Percentiles rank a stretch among this genome's conserved stretches.
Evolutionary conservation across 2,797 vertebrate genomes (phyloP).

Genomic region (Sebastes taczanowskii): DNA sequence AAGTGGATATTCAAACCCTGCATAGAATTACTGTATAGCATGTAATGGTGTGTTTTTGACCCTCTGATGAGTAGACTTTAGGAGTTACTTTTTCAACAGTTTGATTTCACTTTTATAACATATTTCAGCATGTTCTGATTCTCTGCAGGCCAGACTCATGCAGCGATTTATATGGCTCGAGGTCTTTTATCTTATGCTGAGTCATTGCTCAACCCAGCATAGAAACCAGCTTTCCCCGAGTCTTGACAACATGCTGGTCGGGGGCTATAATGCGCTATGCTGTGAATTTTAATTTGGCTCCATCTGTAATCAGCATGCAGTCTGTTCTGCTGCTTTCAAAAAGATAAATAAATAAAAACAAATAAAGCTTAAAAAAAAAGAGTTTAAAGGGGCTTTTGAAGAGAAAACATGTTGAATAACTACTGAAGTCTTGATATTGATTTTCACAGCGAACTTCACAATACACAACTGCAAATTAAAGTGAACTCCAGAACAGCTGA

Average conservation of each 20-base stretch:
- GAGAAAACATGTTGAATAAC: constrained; percentile 3
- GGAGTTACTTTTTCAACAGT: background rate
- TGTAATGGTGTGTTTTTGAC: background rate
- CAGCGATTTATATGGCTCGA: constrained; percentile 32
- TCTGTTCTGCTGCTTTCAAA: constrained; percentile 20
- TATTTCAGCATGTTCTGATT: background rate
- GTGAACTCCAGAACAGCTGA: background rate
- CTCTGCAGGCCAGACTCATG: constrained; percentile 11
- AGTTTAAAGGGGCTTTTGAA: background rate
- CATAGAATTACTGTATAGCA: background rate
- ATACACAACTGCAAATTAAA: background rate
- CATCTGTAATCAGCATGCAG: constrained; percentile 46
- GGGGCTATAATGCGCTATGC: constrained; percentile 9
- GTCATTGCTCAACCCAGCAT: constrained; percentile 36
- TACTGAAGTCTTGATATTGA: constrained; percentile 9
- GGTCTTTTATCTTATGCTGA: constrained; percentile 36
- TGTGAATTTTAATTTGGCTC: constrained; percentile 51
- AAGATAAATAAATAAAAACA: constrained; percentile 30
- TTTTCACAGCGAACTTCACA: constrained; percentile 10
- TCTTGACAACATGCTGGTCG: constrained; percentile 28
- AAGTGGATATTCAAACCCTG: background rate
- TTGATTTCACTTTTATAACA: background rate
- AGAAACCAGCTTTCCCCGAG: constrained; percentile 15
- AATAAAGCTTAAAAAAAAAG: background rate
- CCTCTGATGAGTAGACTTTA: background rate